Evolutionary conservation across 1,140 invertebrate genomes (phyloP).

Genomic region (Heliconius melpomene): DNA sequence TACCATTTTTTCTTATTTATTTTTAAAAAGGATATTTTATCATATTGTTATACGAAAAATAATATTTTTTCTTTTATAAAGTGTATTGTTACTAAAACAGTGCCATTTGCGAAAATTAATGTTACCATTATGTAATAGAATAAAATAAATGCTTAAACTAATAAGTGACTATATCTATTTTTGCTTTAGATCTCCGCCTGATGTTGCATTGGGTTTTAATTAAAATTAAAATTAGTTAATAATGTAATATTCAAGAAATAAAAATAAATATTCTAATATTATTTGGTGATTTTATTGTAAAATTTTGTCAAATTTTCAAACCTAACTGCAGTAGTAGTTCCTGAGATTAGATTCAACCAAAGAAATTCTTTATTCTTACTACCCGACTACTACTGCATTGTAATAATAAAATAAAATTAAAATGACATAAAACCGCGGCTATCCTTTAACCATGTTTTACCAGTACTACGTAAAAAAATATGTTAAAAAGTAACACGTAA

Average conservation of each 20-base stretch:
- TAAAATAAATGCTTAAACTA: not conserved
- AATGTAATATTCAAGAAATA: constrained; percentile 8
- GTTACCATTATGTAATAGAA: constrained; percentile 2
- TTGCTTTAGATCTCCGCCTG: constrained; percentile 11
- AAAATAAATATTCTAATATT: constrained; percentile 6
- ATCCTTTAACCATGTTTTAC: too few species aligned
- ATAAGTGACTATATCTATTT: not conserved
- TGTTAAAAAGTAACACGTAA: too few species aligned
- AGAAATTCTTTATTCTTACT: too few species aligned
- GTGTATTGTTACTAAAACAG: constrained; percentile 10
- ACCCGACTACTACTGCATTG: too few species aligned
- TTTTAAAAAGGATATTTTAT: not conserved
- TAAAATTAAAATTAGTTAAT: not conserved
- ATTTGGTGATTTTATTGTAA: not conserved
- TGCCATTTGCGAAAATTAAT: constrained; percentile 1
- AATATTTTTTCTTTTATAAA: not conserved
- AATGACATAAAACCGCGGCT: too few species aligned
- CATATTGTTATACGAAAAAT: not conserved
- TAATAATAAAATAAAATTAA: too few species aligned
- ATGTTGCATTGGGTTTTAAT: not conserved
- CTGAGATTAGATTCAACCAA: too few species aligned
- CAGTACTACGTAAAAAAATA: too few species aligned
- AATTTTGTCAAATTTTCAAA: too few species aligned
- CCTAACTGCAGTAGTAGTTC: too few species aligned
- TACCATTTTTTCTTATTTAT: not conserved